These are phyloP conservation scores for Erpornis zantholeuca DNA, from an alignment of 2,113 vertebrate species.

Conservation along the genomic window DNA sequence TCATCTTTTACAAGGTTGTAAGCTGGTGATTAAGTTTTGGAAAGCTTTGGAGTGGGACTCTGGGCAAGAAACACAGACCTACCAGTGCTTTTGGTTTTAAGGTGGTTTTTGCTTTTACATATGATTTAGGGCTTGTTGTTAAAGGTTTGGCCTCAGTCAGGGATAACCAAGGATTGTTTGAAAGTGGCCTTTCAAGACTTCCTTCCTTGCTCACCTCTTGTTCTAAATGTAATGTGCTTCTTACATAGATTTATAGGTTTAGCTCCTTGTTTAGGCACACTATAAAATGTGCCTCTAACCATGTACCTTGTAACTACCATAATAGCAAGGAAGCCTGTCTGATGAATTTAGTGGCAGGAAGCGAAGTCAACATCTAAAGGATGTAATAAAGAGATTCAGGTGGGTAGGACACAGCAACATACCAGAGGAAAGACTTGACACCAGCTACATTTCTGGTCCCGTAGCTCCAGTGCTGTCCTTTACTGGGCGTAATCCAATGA, in stretches of 20 bases:
- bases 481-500: neutral
- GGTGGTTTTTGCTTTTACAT: neutral
- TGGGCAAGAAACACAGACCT: neutral
- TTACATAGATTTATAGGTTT: neutral
- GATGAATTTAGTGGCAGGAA: constrained; percentile 27
- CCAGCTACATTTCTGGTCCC: neutral
- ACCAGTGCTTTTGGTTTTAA: neutral
- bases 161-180: neutral
- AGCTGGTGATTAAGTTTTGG: neutral
- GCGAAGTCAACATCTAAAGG: constrained; percentile 34
- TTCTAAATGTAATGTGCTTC: neutral
- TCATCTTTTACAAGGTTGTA: neutral
- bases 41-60: neutral
- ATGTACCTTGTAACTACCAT: neutral
- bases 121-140: neutral
- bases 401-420: neutral
- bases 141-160: neutral
- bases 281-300: neutral
- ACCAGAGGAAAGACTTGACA: neutral
- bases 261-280: neutral
- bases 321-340: constrained; percentile 37
- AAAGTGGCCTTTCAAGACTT: neutral
- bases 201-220: neutral
- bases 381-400: constrained; percentile 25
- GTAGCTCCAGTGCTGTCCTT: neutral